Percentiles rank a stretch among this genome's conserved stretches.
phyloP scores from a whole-genome alignment of 2,797 vertebrate genomes.

The Parauchenoglanis punctatus region DNA sequence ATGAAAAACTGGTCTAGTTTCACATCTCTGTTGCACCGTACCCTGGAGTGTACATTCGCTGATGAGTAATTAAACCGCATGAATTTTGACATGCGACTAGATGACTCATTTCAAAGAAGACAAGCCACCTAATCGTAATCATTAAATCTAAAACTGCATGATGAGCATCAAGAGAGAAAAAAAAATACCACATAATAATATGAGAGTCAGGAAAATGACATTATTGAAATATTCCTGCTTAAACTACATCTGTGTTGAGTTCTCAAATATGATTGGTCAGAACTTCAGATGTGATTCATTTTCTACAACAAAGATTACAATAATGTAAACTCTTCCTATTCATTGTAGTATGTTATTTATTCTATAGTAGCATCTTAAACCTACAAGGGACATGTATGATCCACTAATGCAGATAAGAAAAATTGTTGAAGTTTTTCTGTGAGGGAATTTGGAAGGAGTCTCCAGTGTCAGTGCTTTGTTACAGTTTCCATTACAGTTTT shows the following conservation, averaged over 20 bases:
- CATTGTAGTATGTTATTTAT: neutral
- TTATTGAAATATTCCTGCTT: neutral
- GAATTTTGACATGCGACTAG: neutral
- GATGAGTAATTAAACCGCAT: slow-evolving; percentile 22
- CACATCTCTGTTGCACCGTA: neutral
- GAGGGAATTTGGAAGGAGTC: neutral
- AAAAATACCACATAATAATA: neutral
- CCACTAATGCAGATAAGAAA: neutral
- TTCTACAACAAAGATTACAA: neutral
- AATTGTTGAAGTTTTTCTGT: neutral
- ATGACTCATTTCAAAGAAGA: slow-evolving; percentile 15
- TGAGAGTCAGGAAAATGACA: neutral
- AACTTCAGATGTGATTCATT: neutral
- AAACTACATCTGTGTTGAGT: too few relatives aligned
- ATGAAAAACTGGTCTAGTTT: slow-evolving; percentile 7
- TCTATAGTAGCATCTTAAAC: neutral
- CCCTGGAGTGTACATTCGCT: neutral
- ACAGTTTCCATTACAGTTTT: neutral
- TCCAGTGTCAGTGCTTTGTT: neutral
- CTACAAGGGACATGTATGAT: neutral
- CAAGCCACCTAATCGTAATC: neutral
- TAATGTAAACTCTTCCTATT: neutral
- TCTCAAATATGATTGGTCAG: neutral
- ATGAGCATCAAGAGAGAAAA: neutral
- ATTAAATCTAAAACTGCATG: neutral